Base-by-base conservation (phyloP, 1,140 invertebrate species). In the Cydia fagiglandana region DNA sequence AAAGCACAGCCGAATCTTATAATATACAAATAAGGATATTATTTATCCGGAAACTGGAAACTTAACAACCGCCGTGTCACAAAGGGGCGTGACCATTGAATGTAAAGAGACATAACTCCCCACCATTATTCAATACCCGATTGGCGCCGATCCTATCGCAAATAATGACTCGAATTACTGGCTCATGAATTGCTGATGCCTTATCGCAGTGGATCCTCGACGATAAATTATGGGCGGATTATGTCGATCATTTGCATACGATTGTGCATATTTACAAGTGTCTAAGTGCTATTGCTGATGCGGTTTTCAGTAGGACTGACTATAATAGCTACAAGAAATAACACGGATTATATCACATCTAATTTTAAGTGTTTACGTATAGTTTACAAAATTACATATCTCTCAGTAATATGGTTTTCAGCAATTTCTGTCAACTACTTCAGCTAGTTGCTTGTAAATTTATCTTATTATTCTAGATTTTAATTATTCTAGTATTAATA, bases 171-270 rank as follows among this genome's bases (percentile, higher is more conserved):
- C 7, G 64, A 68, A 68, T 68, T 68, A 68, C 24, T 9, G 30
- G 28, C 64, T 68, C 64, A 68, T 68, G 64, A 68, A 68, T 68
- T 68, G 64, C 64, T 34, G 24, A 68, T 68, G 64, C 13, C 47
- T 50, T 64, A 64, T 64, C 64, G 64, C 38, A n/a, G 53, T 15
- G 64, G 13, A 68, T 68, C 64, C 64, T 34, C 12, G 28, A 28
- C 64, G 64, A 68, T 68, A 68, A 68, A 68, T 68, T 38, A 68
- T 10, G 13, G 28, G 64, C 64, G 15, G 64, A 68, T 68, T 68
- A 68, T 34, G 30, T 17, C 53, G n/a, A 17, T 7, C 15, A 68
- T 68, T 68, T 68, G 64, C 64, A 68, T 68, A 34, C 4, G 10
- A 68, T 38, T 34, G 28, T 66, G 64, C 34, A 38, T 68, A 68